Base-by-base conservation (phyloP, 2,888 invertebrate genomes). In the Anorthoa munda region DNA sequence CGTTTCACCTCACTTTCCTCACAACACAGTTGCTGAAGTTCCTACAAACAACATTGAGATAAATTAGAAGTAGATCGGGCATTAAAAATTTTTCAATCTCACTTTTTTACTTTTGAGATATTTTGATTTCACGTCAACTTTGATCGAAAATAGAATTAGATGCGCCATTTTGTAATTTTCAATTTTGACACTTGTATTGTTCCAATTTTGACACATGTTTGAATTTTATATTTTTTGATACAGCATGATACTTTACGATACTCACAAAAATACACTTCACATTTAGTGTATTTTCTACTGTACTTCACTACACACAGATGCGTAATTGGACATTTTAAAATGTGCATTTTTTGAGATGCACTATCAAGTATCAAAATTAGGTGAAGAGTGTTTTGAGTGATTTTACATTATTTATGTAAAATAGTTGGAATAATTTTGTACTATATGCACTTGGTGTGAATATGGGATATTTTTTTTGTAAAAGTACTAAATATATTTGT, bases 221-320 rank as follows among this genome's bases (percentile, higher is more conserved):
- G 26, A 15, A 68, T 72, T 58, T 39, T 21, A 48, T 46, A 59
- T 3, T 21, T 48, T 74, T 66, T 64, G 1, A 56, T 75, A 45
- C 12, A 73, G 83, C 85, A 85, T 85, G 85, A 56, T 61, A 71
- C 18, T 74, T 64, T 67, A n/a, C 72, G 60, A 69, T 72, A 48
- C 60, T 69, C 60, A 73, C 77, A 83, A 18, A 71, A 66, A 51
- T 59, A 84, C 81, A 85, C 75, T 48, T 79, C 75, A 85, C 77
- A 74, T 59, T 73, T 66, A 72, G 61, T 81, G 66, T 68, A 55
- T 69, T 59, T n/a, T 39, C 60, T 23, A 74, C 55, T 65, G 4
- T 45, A 61, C 58, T 46, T 18, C 15, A 61, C 53, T 48, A 61
- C 58, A 72, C 77, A 67, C 31, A 45, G 60, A 65, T 65, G 53